phyloP scores from a whole-genome alignment of 2,888 invertebrate genomes.

The Theretra japonica region DNA sequence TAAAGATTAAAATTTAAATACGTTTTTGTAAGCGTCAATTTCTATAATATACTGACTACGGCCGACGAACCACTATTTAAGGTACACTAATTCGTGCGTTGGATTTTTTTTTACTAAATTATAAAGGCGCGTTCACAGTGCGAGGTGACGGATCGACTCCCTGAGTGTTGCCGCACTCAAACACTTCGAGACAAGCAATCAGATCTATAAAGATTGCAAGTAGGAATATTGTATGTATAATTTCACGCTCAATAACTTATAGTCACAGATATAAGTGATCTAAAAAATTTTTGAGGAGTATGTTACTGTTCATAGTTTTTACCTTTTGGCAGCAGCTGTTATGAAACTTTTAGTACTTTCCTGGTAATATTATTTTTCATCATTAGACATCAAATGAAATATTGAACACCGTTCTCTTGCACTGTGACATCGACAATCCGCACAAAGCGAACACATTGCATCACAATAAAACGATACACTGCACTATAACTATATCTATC shows the following conservation, averaged over 20 bases:
- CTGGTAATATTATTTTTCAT: no score
- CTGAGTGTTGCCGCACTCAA: background rate
- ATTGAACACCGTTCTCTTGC: background rate
- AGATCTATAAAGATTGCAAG: background rate
- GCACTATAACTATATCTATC: constrained; percentile 37
- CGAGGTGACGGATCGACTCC: constrained; percentile 1
- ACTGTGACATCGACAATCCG: background rate
- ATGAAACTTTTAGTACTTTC: no score
- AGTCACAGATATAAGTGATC: no score
- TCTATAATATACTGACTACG: constrained; percentile 59
- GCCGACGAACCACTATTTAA: constrained; percentile 49
- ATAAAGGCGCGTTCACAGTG: constrained; percentile 30
- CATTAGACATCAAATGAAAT: no score
- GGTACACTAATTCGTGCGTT: constrained; percentile 47
- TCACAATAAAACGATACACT: constrained; percentile 30
- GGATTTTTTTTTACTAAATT: constrained; percentile 24
- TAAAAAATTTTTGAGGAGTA: no score
- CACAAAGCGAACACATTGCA: constrained; percentile 4
- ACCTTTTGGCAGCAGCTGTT: no score
- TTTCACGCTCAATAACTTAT: no score
- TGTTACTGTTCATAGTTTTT: no score
- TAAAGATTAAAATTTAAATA: constrained; percentile 56
- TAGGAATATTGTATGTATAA: background rate
- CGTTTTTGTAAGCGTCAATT: constrained; percentile 61
- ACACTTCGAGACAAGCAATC: background rate